A percentile compares a stretch with the other conserved stretches of the same genome.
These are phyloP conservation scores for Gastracanthus pulcherrimus DNA, from an alignment of 2,888 invertebrate genomes.

Conservation along the genomic window DNA sequence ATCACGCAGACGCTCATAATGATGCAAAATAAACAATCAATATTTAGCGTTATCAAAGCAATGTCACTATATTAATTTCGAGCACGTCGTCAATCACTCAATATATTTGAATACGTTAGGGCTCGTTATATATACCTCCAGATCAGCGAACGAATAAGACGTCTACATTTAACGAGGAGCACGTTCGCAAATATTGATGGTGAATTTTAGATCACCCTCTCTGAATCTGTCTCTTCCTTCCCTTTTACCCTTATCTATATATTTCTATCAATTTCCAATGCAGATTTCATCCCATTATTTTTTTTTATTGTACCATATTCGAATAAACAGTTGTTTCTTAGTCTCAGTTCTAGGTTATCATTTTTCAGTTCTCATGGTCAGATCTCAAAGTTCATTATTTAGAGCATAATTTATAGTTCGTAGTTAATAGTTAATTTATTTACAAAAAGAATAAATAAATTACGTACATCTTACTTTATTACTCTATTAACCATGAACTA, in stretches of 20 bases:
- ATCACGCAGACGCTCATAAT: neutral
- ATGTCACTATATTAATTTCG: neutral
- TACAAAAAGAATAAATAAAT: no score
- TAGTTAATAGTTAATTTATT: no score
- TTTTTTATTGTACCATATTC: no score
- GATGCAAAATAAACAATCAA: neutral
- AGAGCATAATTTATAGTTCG: no score
- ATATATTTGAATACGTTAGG: neutral
- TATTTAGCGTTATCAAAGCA: neutral
- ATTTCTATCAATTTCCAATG: neutral
- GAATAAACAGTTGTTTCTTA: no score
- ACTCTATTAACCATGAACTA: no score
- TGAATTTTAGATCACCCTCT: neutral
- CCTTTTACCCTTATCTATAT: neutral
- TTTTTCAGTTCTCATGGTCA: no score
- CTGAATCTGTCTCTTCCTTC: neutral
- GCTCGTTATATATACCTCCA: neutral
- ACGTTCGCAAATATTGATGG: neutral
- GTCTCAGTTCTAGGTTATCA: no score
- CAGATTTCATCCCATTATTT: neutral
- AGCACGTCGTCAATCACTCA: neutral
- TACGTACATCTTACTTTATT: no score
- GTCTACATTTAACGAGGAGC: neutral
- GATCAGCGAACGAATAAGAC: neutral
- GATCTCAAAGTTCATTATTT: no score